Evolutionary conservation across 2,888 invertebrate species (phyloP), one percentile per base, ranked within the genome.

Genomic region (Dichetophora obliterata): DNA sequence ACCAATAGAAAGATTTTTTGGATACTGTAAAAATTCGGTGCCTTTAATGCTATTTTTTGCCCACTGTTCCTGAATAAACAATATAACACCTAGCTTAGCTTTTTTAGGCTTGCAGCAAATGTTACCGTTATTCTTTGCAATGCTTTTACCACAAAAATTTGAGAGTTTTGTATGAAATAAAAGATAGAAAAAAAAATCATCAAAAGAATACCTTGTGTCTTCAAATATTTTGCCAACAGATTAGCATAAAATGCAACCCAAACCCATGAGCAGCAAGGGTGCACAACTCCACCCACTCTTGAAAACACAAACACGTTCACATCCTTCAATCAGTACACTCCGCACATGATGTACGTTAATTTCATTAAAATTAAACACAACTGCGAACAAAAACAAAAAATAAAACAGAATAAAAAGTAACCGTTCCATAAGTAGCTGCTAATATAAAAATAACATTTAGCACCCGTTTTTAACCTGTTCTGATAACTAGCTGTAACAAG

Each of bases 301-400:
- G 14, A 16, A 24, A 19, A 5, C 34, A 31, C 34, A 16, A 59
- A 59, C 9, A 54, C 8, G 22, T 54, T 59, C 37, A 61, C 31
- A 66, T 24, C 37, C 68, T 50, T 68, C 68, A 68, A 68, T 68
- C 68, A 68, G 63, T 3, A 31, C 63, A 11, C n/a, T 34, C n/a
- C 61, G 43, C 65, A 61, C 54, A 22, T 65, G 66, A 50, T 54
- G 68, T 50, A 69, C 31, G 69, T 50, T 77, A 85, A 85, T 86
- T 85, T 85, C 86, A 85, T 85, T 85, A 85, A 85, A 85, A 85
- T 85, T 86, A 86, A 86, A 86, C 85, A 85, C 86, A 85, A 85
- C 84, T 82, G 77, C 81, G 82, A 81, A 80, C 86, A 86, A 85
- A 84, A 84, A 85, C 85, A 85, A 85, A 74, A 54, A 63, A n/a